Evolutionary conservation across 2,797 vertebrate species (phyloP).

Genomic region (Pangasius macronema): DNA sequence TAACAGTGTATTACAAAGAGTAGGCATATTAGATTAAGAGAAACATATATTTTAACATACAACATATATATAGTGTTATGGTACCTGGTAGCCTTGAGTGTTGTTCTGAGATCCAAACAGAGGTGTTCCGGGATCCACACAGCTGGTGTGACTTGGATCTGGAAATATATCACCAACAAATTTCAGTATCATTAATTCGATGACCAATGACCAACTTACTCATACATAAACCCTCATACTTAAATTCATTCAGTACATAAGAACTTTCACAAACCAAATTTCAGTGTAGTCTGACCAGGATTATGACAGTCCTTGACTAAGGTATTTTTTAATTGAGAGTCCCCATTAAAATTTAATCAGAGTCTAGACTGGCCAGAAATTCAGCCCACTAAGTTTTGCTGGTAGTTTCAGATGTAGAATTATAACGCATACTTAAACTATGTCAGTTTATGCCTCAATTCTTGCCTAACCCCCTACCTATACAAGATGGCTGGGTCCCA

Average conservation of each 20-base stretch:
- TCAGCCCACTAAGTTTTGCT: not conserved
- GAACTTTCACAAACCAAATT: not conserved
- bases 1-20: not conserved
- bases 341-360: not conserved
- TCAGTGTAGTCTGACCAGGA: not conserved
- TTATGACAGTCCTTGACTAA: not conserved
- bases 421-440: not conserved
- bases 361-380: not conserved
- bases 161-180: constrained; percentile 45
- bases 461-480: constrained; percentile 75
- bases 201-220: not conserved
- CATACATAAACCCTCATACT: not conserved
- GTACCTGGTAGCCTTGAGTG: constrained; percentile 94
- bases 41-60: not conserved
- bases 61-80: not conserved
- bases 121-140: constrained; percentile 86
- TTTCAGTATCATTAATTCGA: not conserved
- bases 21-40: not conserved
- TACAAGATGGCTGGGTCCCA: constrained; percentile 94
- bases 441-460: not conserved
- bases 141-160: constrained; percentile 93
- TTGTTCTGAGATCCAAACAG: constrained; percentile 93
- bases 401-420: not conserved
- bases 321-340: not conserved
- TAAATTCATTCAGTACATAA: not conserved